Percentiles rank a stretch among this genome's conserved stretches.
Evolutionary conservation across 30 jellyfish, hydroid and myxozoan genomes (phyloP).

Genomic region (Haliclystus octoradiatus): DNA sequence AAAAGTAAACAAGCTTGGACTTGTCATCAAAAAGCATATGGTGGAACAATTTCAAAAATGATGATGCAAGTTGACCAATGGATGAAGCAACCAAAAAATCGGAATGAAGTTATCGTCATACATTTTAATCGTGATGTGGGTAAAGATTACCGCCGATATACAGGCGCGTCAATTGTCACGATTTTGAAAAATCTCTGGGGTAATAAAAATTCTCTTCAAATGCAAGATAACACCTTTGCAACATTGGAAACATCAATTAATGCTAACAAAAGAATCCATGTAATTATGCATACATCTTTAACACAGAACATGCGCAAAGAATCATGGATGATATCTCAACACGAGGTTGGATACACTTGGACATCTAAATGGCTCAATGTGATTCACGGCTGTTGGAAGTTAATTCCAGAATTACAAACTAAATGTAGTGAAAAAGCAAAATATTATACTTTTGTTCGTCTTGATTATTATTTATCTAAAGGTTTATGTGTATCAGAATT

Average conservation of each 20-base stretch:
- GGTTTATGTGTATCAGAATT: conserved; percentile 64
- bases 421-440: conserved; percentile 44
- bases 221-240: conserved; percentile 26
- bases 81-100: conserved; percentile 53
- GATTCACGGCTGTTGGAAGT: conserved; percentile 13
- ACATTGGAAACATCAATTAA: conserved; percentile 39
- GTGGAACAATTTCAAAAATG: conserved; percentile 41
- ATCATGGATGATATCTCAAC: conserved; percentile 24
- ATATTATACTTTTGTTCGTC: conserved; percentile 29
- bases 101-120: conserved; percentile 58
- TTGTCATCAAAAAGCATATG: conserved; percentile 65
- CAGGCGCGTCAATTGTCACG: too few species aligned
- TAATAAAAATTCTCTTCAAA: too few species aligned
- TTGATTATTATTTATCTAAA: conserved; percentile 42
- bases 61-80: conserved; percentile 48
- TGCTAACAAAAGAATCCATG: conserved; percentile 37
- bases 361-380: conserved; percentile 25
- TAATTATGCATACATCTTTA: conserved; percentile 40
- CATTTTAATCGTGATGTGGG: conserved; percentile 67
- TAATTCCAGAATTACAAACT: conserved; percentile 34
- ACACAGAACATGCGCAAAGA: conserved; percentile 10
- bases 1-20: conserved; percentile 39
- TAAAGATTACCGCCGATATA: not conserved
- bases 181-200: conserved; percentile 3
- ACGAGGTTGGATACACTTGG: conserved; percentile 73